Percentiles rank a stretch among this genome's conserved stretches.
Evolutionary conservation across 2,113 vertebrate species (phyloP).

Genomic region (Spizaetus ornatus): DNA sequence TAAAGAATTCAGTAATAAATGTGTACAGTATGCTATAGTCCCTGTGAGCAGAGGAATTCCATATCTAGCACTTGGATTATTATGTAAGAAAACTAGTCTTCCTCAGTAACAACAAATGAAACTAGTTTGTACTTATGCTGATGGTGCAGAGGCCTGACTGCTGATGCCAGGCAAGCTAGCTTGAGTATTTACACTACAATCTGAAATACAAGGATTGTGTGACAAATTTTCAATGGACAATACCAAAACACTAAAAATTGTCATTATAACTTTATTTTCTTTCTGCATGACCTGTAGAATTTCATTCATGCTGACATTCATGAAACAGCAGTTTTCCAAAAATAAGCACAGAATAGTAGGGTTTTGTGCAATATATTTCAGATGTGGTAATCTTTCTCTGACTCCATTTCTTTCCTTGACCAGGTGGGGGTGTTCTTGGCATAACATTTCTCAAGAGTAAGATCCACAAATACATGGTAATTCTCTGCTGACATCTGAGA

Average conservation of each 20-base stretch:
- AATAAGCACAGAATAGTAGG: not conserved
- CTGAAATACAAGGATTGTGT: not conserved
- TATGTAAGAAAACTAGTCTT: not conserved
- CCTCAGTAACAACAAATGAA: not conserved
- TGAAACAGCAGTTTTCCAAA: not conserved
- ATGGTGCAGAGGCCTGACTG: not conserved
- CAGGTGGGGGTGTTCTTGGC: conserved; percentile 64
- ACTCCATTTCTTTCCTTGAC: conserved; percentile 38
- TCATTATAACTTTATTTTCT: not conserved
- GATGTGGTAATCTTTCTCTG: not conserved
- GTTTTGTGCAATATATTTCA: not conserved
- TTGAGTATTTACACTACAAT: not conserved
- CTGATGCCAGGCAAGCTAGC: not conserved
- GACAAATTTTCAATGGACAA: not conserved
- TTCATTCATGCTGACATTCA: not conserved
- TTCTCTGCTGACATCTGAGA: conserved; percentile 35
- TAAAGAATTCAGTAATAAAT: not conserved
- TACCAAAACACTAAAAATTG: not conserved
- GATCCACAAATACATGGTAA: not conserved
- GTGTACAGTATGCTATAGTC: not conserved
- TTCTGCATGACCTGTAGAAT: not conserved
- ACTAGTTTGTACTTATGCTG: not conserved
- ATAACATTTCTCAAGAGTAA: conserved; percentile 23
- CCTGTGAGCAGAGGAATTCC: not conserved
- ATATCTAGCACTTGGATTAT: not conserved